Percentiles rank a stretch among this genome's conserved stretches.
Evolutionary conservation across 2,888 invertebrate genomes (phyloP).

Genomic region (Pimpla rufipes): DNA sequence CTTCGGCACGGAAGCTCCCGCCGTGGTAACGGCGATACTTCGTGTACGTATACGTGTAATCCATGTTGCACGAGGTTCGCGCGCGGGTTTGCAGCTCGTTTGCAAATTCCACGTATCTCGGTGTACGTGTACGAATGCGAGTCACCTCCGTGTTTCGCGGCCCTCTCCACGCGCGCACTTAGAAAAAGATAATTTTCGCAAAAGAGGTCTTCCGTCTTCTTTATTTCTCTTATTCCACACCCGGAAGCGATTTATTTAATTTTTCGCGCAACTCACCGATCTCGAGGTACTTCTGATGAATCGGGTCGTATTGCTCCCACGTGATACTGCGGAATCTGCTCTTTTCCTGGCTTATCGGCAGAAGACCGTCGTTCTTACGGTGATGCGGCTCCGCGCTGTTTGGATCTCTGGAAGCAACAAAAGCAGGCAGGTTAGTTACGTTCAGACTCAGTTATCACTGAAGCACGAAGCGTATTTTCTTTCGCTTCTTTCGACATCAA

Average conservation of each 20-base stretch:
- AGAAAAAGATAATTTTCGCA: no score
- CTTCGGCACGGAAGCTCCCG: constrained; percentile 13
- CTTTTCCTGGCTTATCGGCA: constrained; percentile 93
- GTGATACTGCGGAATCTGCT: constrained; percentile 93
- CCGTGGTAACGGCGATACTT: constrained; percentile 14
- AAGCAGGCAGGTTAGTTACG: background rate
- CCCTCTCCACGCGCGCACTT: background rate
- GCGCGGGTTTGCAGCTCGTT: constrained; percentile 45
- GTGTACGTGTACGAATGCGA: background rate
- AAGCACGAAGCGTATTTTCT: background rate
- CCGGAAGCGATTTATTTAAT: background rate
- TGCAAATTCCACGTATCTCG: constrained; percentile 23
- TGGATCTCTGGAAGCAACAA: constrained; percentile 90
- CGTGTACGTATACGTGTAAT: constrained; percentile 16
- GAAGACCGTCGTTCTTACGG: constrained; percentile 89
- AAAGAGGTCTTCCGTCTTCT: background rate
- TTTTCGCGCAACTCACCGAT: constrained; percentile 90
- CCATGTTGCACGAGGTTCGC: background rate
- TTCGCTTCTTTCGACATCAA: no score
- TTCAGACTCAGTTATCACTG: no score
- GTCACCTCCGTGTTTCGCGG: constrained; percentile 7
- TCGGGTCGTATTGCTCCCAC: constrained; percentile 97
- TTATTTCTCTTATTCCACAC: background rate
- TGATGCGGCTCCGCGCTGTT: constrained; percentile 89
- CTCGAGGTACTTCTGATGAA: constrained; percentile 97